Conservation (phyloP, 1,140 invertebrate genomes). For the Camponotus pennsylvanicus region DNA sequence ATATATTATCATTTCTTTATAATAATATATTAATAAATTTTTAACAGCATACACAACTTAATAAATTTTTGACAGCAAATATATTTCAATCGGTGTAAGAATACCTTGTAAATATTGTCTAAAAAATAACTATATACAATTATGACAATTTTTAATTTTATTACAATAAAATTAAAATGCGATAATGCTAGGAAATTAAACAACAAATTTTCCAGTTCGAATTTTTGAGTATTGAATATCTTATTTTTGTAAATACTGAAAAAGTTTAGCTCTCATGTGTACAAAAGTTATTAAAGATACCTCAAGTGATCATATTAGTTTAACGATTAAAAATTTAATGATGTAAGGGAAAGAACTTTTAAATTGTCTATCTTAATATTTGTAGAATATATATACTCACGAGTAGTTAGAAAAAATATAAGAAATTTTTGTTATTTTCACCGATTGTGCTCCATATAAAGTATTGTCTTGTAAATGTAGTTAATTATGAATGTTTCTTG, state of each 20-base stretch:
- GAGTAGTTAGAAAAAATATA: background rate
- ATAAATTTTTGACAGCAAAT: background rate
- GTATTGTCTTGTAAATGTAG: background rate
- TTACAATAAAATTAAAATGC: background rate
- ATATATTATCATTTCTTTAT: too few species aligned
- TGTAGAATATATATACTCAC: background rate
- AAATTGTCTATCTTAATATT: background rate
- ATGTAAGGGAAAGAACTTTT: background rate
- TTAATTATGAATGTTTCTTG: background rate
- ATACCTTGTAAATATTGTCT: background rate
- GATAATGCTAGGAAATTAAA: background rate
- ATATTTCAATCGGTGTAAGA: background rate
- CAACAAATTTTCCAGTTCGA: background rate
- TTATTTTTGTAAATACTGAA: background rate
- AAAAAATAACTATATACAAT: too few species aligned
- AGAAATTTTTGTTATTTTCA: background rate
- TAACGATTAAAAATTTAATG: background rate
- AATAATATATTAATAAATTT: too few species aligned
- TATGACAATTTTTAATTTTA: too few species aligned
- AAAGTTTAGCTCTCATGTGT: slow-evolving; percentile 2
- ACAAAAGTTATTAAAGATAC: background rate
- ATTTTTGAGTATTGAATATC: background rate
- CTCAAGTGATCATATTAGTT: background rate
- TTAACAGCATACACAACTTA: too few species aligned
- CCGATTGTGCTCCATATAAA: background rate